Base-by-base conservation (phyloP, 2,888 invertebrate species). In the Erannis defoliaria region DNA sequence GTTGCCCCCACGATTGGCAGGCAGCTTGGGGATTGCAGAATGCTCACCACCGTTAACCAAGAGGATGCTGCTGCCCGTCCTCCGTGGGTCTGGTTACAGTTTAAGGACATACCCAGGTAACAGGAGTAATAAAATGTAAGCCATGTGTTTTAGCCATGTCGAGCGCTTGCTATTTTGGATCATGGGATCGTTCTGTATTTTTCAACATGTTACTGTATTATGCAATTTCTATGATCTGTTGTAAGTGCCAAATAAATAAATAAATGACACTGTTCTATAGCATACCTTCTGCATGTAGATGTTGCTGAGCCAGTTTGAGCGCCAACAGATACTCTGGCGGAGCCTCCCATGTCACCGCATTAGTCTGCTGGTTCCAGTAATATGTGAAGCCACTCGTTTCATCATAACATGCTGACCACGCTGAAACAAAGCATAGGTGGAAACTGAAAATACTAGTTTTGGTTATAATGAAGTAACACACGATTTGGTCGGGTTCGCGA, bases 301-400 rank as follows among this genome's bases (percentile, higher is more conserved):
- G 90, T 55, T 93, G 92, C 46, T 90, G 91, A 1, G 92, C 92
- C 50, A 92, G 55, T 67, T 90, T 91, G 1, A 93, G 72, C 0
- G 92, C 93, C 0, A 92, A 72, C 1, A 93, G 70, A 60, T 93
- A 93, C 68, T 92, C 94, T 0, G 90, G 88, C 0, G 95, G 94
- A n/a, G 94, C 93, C 67, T 94, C 94, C 95, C 94, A 95, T 0
- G 94, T 94, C 10, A 95, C 95, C 23, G 93, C 94, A 80, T 94
- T 94, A 0, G 94, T 94, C 46, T 89, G 85, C 66, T 94, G 90
- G 77, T 95, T 94, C 95, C 95, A 95, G 75, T 94, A 95, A 77
- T 95, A 95, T 2, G 94, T 93, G 77, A 93, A 94, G 0, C 95
- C 95, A 59, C 94, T 93, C 62, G 83, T 81, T 64, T 94, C 94